Evolutionary conservation across 2,113 vertebrate species (phyloP).

Genomic region (Embiotoca jacksoni): DNA sequence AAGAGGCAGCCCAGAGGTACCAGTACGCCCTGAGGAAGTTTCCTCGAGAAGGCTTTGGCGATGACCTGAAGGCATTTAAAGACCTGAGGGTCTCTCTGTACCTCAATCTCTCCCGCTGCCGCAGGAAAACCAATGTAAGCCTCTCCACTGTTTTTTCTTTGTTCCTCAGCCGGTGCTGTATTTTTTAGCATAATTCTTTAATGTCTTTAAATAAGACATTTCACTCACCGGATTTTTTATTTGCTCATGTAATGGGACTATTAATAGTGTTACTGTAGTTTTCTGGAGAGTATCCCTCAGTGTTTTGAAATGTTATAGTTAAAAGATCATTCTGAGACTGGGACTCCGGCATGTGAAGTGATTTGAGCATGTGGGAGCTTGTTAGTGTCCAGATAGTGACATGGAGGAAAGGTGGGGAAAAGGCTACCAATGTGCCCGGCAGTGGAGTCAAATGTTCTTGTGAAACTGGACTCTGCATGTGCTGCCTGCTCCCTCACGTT

Average conservation of each 20-base stretch:
- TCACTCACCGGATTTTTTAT: too few relatives aligned
- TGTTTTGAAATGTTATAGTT: constrained; percentile 16
- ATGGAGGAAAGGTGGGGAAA: constrained; percentile 11
- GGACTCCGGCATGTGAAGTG: constrained; percentile 4
- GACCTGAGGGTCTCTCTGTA: constrained; percentile 95
- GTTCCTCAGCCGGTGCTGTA: constrained; percentile 2
- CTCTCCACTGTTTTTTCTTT: not conserved
- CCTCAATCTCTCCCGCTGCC: constrained; percentile 95
- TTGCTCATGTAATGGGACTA: too few relatives aligned
- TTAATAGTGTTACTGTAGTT: not conserved
- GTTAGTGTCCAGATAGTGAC: constrained; percentile 47
- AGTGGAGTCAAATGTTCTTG: constrained; percentile 26
- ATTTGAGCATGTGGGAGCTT: constrained; percentile 33
- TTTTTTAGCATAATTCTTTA: constrained; percentile 7
- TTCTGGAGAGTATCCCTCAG: not conserved
- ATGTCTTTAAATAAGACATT: not conserved
- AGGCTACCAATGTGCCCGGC: constrained; percentile 9
- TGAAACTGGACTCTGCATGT: constrained; percentile 27
- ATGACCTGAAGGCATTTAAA: constrained; percentile 95
- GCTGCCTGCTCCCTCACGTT: constrained; percentile 21
- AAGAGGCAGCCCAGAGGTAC: constrained; percentile 97
- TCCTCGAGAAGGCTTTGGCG: constrained; percentile 94
- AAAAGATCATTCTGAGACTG: constrained; percentile 4
- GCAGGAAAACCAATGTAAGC: constrained; percentile 98
- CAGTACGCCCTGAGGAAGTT: constrained; percentile 98